Base-by-base conservation (phyloP, 2,113 vertebrate species). In the Phalacrocorax pelagicus region DNA sequence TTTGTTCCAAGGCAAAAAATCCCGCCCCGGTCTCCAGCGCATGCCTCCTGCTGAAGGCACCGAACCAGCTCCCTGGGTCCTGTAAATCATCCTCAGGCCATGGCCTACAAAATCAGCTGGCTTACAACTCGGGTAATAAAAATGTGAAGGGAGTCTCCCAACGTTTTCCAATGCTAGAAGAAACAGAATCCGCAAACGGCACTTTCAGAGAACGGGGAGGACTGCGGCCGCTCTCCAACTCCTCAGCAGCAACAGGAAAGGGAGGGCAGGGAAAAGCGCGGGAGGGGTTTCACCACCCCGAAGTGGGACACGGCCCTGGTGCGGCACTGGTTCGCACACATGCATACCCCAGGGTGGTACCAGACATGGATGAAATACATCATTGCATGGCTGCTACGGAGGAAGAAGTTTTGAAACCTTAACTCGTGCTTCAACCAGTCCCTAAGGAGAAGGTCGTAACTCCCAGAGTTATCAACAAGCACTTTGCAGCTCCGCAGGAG, bases 281-380 rank as follows among this genome's bases (percentile, higher is more conserved):
- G 24, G 24, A 3, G 29, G 42, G 51, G 65, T 77, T 86, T 77
- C 82, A 54, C 59, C 3, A 0, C 61, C 47, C 61, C n/a, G 6
- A 40, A 61, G 81, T 36, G 73, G 47, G 86, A 88, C n/a, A 2
- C 2, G 0, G 8, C 12, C 77, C 73, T 12, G 11, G 23, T 3
- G 36, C 20, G 30, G 63, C 71, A 81, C 20, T 3, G 12, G 17
- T 51, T 79, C 46, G 29, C 40, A 18, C 30, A 24, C 32, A 5
- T 0, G 7, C 5, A 7, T 14, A 10, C 44, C 7, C 5, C 0
- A 10, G 2, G 3, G 47, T 14, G 44, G 44, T 1, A 22, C 26
- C 54, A 36, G 69, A 2, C 11, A 0, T 0, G 34, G 70, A 18
- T 20, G 73, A 62, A 86, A 71, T 5, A 17, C 47, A 20, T 36